Evolutionary conservation across 2,113 vertebrate genomes (phyloP).

Genomic region (Oplegnathus fasciatus): DNA sequence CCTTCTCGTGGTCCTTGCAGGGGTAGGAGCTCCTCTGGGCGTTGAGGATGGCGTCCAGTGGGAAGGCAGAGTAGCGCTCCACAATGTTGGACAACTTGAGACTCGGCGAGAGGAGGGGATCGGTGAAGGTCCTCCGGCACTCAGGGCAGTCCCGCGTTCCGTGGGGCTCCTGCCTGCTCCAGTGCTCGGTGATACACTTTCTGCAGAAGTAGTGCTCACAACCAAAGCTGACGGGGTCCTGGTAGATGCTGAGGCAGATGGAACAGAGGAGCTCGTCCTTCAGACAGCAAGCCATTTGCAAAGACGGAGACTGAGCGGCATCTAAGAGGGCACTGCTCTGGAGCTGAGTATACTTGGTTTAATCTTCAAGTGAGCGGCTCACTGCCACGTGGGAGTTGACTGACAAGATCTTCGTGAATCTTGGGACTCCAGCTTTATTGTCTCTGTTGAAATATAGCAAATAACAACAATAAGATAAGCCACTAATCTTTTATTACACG

Average conservation of each 20-base stretch:
- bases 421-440: constrained; percentile 3
- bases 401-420: constrained; percentile 38
- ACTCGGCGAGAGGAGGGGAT: constrained; percentile 93
- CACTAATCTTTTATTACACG: background rate
- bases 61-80: constrained; percentile 96
- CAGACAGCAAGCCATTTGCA: constrained; percentile 95
- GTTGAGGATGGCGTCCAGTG: constrained; percentile 94
- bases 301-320: constrained; percentile 61
- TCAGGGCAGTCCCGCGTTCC: constrained; percentile 93
- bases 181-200: constrained; percentile 97
- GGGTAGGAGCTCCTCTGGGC: constrained; percentile 93
- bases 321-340: constrained; percentile 63
- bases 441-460: constrained; percentile 51
- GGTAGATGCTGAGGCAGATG: constrained; percentile 98
- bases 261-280: constrained; percentile 99
- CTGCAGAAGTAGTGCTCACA: constrained; percentile 99
- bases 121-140: constrained; percentile 93
- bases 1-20: constrained; percentile 98
- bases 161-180: constrained; percentile 94
- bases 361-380: constrained; percentile 44
- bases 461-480: constrained; percentile 10
- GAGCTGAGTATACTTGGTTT: constrained; percentile 44
- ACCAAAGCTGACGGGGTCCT: constrained; percentile 97
- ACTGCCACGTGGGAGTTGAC: constrained; percentile 45
- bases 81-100: constrained; percentile 99